Evolutionary conservation across 2,888 invertebrate genomes (phyloP), one percentile per base, ranked within the genome.

Genomic region (Drosophila infuscata): DNA sequence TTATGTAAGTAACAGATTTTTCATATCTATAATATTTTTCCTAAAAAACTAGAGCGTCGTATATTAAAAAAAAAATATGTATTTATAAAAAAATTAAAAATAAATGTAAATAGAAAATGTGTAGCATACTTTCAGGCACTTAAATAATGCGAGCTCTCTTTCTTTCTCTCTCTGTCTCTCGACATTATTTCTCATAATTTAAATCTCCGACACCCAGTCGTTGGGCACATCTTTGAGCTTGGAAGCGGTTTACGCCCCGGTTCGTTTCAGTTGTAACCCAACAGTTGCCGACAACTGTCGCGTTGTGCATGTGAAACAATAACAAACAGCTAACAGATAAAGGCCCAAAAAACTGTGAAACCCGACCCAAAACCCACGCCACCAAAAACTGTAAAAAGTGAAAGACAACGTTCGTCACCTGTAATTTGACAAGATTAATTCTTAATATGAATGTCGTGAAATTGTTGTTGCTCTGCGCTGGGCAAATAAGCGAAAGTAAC

Each of bases 301-400:
- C 89, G 70, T 59, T 66, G 48, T 57, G 63, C 32, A 43, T 49
- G 58, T 49, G 30, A 57, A 68, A 59, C 20, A 65, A 53, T 20
- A 63, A 38, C 9, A 32, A 32, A 25, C 17, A 43, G 15, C 30
- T 57, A 58, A 25, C 20, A 48, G 7, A 25, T 8, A 64, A 30
- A 56, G 51, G 56, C 17, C n/a, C 48, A n/a, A 60, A 25, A 25
- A 38, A 61, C n/a, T 46, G 46, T 46, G 46, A 25, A 25, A 20
- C 25, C 53, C 49, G 61, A 33, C 38, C 33, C 53, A 65, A 76
- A 38, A 38, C 46, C 60, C 58, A 71, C 48, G 41, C 57, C 41
- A 52, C 58, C 60, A 48, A 46, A 29, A 83, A 80, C 81, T 71
- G 81, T 81, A 86, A 88, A 88, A 85, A 86, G 85, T 86, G 85